Conservation (phyloP, 2,888 invertebrate species). For the Brachypterus glaber region DNA sequence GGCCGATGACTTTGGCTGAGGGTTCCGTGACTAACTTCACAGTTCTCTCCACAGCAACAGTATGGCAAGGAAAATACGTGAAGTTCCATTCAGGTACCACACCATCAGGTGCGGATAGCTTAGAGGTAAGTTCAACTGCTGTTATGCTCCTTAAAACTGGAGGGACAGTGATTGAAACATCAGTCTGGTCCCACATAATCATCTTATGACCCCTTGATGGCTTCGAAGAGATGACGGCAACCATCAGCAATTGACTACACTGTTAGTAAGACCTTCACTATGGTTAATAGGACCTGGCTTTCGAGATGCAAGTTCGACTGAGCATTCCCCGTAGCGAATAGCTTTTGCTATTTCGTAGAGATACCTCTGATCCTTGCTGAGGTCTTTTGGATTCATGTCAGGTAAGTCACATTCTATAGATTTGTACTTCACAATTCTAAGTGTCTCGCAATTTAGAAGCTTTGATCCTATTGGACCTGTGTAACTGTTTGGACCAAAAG, state of each 20-base stretch:
- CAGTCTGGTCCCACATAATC: not conserved
- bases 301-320: not conserved
- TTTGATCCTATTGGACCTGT: not conserved
- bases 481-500: not conserved
- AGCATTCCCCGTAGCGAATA: not conserved
- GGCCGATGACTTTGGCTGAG: not conserved
- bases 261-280: not conserved
- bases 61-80: not conserved
- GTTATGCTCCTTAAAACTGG: constrained; percentile 1
- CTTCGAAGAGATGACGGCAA: too few species aligned
- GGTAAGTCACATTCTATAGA: not conserved
- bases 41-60: not conserved
- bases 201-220: too few species aligned
- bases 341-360: not conserved
- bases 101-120: not conserved
- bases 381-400: not conserved
- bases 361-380: not conserved
- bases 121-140: not conserved
- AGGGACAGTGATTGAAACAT: not conserved
- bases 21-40: not conserved
- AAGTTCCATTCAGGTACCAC: not conserved
- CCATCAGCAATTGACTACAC: too few species aligned
- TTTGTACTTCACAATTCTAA: not conserved
- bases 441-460: not conserved
- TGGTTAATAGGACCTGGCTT: not conserved